Conservation (phyloP, 2,113 vertebrate species). For the Anhinga anhinga region DNA sequence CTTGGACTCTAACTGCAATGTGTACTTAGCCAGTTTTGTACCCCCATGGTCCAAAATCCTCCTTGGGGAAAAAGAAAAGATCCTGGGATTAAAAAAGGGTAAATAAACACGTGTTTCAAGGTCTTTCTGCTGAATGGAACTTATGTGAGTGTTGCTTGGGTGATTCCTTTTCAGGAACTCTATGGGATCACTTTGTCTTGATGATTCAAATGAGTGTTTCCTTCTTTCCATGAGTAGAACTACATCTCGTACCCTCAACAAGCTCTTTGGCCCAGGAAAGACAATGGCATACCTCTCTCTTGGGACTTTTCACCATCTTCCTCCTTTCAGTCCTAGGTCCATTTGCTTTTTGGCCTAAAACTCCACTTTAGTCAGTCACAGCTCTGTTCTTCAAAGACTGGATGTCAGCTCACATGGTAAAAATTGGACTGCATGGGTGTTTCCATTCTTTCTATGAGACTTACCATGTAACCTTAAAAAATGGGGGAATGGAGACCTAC, state of each 20-base stretch:
- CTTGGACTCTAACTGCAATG: not conserved
- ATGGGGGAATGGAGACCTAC: not conserved
- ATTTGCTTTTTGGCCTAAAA: not conserved
- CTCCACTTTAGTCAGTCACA: not conserved
- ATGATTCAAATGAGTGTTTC: not conserved
- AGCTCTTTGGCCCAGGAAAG: not conserved
- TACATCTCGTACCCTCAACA: not conserved
- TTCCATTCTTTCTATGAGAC: not conserved
- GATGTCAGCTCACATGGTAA: not conserved
- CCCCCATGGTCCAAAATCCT: not conserved
- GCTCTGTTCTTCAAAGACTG: not conserved
- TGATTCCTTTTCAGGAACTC: not conserved
- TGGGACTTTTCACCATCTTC: not conserved
- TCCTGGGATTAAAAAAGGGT: not conserved
- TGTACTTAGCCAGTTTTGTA: conserved; percentile 10
- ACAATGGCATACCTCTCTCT: not conserved
- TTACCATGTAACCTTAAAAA: not conserved
- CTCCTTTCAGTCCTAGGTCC: not conserved
- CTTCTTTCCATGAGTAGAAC: not conserved
- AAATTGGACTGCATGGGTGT: not conserved
- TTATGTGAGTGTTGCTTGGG: not conserved
- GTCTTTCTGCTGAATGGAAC: not conserved
- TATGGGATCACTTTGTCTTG: not conserved
- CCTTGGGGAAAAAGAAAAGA: not conserved
- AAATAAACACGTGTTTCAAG: conserved; percentile 58